phyloP scores from a whole-genome alignment of 2,113 vertebrate species.

The Pelvicachromis taeniatus region DNA sequence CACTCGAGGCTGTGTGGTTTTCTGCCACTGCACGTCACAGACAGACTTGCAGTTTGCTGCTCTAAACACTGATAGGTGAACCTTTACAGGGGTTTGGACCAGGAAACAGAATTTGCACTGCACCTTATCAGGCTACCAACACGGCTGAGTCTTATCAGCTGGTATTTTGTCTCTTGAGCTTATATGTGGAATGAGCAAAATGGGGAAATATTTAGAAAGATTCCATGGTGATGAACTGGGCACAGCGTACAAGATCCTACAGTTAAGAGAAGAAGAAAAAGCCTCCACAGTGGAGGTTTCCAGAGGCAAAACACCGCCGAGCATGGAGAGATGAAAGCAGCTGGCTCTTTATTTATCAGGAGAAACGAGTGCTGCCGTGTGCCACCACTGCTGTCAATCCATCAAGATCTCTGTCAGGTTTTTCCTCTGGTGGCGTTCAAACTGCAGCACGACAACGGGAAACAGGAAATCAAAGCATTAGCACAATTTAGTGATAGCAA shows the following conservation, averaged over 20 bases:
- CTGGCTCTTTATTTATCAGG: constrained; percentile 36
- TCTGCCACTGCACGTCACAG: background rate
- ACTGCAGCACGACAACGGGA: background rate
- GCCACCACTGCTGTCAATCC: constrained; percentile 20
- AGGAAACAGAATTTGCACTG: background rate
- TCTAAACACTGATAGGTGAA: background rate
- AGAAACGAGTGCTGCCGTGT: background rate
- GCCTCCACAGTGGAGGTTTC: background rate
- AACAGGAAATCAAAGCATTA: constrained; percentile 33
- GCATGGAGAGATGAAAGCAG: constrained; percentile 21
- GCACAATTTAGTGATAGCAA: background rate
- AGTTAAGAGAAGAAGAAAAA: background rate
- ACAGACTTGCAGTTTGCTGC: background rate
- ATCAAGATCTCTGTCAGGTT: constrained; percentile 24
- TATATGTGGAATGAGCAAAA: background rate
- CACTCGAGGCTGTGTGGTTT: background rate
- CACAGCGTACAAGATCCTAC: background rate
- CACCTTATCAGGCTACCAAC: background rate
- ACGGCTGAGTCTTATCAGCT: constrained; percentile 5
- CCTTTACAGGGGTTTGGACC: background rate
- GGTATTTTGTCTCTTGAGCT: constrained; percentile 18
- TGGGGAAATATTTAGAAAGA: background rate
- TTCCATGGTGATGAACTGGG: background rate
- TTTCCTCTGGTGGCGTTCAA: constrained; percentile 13
- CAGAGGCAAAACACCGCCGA: constrained; percentile 6